Evolutionary conservation across 2,888 invertebrate species (phyloP), one percentile per base, ranked within the genome.

Genomic region (Oxyteleia sp.): DNA sequence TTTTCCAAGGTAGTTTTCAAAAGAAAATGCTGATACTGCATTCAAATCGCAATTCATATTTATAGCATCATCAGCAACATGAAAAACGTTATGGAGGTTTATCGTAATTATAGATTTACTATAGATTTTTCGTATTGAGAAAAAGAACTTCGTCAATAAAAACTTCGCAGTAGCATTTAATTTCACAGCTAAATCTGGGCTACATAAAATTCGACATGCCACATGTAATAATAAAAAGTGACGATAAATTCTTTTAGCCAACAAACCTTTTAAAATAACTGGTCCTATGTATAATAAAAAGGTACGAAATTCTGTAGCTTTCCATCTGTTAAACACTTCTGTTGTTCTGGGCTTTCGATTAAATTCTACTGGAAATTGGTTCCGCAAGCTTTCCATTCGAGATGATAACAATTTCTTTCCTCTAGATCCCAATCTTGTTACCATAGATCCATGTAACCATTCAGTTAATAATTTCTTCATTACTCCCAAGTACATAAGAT

Each of bases 391-490:
- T 49, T 64, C 49, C 35, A 49, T 49, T 49, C 49, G 2, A n/a
- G 26, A 16, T 8, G 32, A 35, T 35, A 64, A 35, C 1, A 35
- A 20, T 32, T n/a, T 29, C 16, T 26, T 64, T 18, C 15, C 11
- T 32, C 8, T 29, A n/a, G 8, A 13, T 49, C 64, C 49, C 20
- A 49, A 35, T 8, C 11, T 5, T 57, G 4, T 32, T 15, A 4
- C 38, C 16, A 57, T 11, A 7, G 18, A 15, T 18, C 35, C 18
- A 18, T 72, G 55, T 43, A 85, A 57, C 68, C 85, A 84, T 59
- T 72, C 51, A 32, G 49, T 35, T 26, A 84, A 55, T n/a, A 84
- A 51, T 18, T 69, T 84, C 68, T 76, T 84, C 68, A 80, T 78
- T 15, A 84, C 63, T 8, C 85, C 82, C 35, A 80, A 57, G 35